Base-by-base conservation (phyloP, 1,140 invertebrate genomes). In the Sweltsa coloradensis region DNA sequence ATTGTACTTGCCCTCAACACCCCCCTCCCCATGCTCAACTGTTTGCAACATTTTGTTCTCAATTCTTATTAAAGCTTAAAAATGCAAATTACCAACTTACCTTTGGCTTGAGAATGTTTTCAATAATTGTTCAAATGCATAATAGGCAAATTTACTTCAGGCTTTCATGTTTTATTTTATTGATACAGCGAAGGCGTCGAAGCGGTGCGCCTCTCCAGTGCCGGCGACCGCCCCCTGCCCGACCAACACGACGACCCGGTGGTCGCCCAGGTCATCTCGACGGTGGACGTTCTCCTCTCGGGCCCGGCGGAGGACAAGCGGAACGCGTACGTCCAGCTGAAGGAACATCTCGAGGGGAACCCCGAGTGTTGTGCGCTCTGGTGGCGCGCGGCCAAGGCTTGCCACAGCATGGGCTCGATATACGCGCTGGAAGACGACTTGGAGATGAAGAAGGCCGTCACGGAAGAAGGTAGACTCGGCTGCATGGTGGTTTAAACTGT, bases 311-410 rank as follows among this genome's bases (percentile, higher is more conserved):
- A 55, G 44, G 52, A 56, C 21, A 59, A 56, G 50, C 43, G 31
- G 11, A 51, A 49, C 36, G 52, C 54, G 23, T 52, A 31, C 7
- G 14, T 31, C n/a, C 29, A 31, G 9, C 9, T 31, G 14, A 9
- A 31, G 29, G 9, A 31, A 9, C 29, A 9, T 31, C 7, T n/a
- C 9, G 9, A 9, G 7, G 14, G 29, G 14, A 31, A 31, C 9
- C 29, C 7, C 9, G 14, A 9, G 14, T 9, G 29, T 9, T 31
- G 29, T n/a, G 22, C 26, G 6, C n/a, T 81, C 53, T 62, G 78
- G 31, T 89, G 83, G 81, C 66, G 83, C 54, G 62, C 82, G 34
- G 75, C 78, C 23, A 83, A 79, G 63, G 72, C 74, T 19, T 76
- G 74, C 56, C 71, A 76, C 58, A 60, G 73, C 54, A 63, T 73